phyloP scores from a whole-genome alignment of 2,797 vertebrate species.

The Gobio occitaniae region DNA sequence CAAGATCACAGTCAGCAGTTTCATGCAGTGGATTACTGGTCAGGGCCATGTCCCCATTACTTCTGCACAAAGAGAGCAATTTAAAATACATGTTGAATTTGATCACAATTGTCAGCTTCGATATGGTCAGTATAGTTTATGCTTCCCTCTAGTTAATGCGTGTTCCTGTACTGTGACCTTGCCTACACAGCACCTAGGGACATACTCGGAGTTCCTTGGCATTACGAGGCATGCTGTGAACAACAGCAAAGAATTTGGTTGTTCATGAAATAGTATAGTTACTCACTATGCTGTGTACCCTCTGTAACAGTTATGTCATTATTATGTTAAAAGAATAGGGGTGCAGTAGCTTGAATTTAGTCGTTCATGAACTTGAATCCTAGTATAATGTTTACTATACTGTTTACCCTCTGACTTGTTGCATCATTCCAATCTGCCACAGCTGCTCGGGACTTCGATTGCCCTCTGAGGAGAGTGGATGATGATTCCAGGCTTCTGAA shows the following conservation, averaged over 20 bases:
- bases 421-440: too few relatives aligned
- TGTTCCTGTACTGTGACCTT: background rate
- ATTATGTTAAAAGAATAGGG: background rate
- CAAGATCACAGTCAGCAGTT: background rate
- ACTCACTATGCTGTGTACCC: background rate
- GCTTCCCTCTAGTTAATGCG: background rate
- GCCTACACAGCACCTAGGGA: background rate
- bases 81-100: background rate
- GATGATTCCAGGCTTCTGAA: conserved; percentile 33
- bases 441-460: conserved; percentile 18
- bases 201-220: background rate
- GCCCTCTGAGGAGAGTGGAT: conserved; percentile 24
- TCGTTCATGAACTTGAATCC: too few relatives aligned
- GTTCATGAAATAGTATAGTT: background rate
- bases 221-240: background rate
- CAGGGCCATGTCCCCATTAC: background rate
- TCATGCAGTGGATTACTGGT: background rate
- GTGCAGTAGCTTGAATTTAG: too few relatives aligned
- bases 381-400: too few relatives aligned
- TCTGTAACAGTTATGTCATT: background rate
- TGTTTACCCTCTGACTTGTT: too few relatives aligned
- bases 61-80: background rate
- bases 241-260: conserved; percentile 5
- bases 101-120: background rate
- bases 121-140: background rate